These are phyloP conservation scores for Epirrhoe tristata DNA, from an alignment of 2,888 invertebrate genomes.

Conservation along the genomic window DNA sequence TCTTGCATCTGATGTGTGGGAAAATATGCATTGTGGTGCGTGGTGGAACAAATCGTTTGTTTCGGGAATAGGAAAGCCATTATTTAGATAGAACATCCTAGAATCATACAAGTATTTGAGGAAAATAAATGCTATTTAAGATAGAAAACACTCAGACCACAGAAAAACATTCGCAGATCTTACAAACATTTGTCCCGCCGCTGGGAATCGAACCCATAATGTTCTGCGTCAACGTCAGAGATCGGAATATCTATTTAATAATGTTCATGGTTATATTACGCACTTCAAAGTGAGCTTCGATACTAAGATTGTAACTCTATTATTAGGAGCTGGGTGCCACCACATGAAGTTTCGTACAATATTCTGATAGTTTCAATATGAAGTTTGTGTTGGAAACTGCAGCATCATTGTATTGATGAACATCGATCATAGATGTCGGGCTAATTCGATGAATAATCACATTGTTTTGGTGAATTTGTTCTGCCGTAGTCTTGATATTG, in stretches of 20 bases:
- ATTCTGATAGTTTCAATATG: slow-evolving; percentile 20
- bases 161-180: no score
- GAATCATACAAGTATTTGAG: no score
- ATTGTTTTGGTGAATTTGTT: slow-evolving; percentile 18
- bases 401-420: slow-evolving; percentile 29
- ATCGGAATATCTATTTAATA: background rate
- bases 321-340: background rate
- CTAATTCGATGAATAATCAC: slow-evolving; percentile 15
- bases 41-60: slow-evolving; percentile 10
- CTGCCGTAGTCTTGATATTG: background rate
- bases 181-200: no score
- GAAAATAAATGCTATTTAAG: no score
- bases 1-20: slow-evolving; percentile 22
- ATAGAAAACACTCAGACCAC: no score
- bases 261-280: background rate
- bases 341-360: slow-evolving; percentile 15
- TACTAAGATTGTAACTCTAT: background rate
- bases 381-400: slow-evolving; percentile 28
- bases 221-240: no score
- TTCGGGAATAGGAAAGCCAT: background rate
- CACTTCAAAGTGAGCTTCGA: background rate
- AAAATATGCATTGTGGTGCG: slow-evolving; percentile 24
- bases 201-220: no score
- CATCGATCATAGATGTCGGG: slow-evolving; percentile 24
- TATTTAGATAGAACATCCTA: background rate